phyloP scores from a whole-genome alignment of 1,140 invertebrate genomes.

The Cotesia vestalis region DNA sequence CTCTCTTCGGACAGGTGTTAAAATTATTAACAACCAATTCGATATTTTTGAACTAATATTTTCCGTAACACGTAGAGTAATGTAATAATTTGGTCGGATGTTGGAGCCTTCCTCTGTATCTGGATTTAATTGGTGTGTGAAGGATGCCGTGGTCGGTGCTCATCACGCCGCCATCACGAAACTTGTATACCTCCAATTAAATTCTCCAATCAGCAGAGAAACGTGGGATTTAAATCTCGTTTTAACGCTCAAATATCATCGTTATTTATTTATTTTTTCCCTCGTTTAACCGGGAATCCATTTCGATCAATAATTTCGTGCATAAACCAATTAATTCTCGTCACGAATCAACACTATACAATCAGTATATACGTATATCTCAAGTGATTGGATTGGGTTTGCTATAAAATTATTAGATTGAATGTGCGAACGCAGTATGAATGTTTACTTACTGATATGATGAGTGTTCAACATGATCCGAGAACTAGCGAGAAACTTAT shows the following conservation, averaged over 20 bases:
- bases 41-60: too few species aligned
- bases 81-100: too few species aligned
- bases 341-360: background rate
- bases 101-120: too few species aligned
- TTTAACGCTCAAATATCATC: slow-evolving; percentile 16
- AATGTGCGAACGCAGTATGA: too few species aligned
- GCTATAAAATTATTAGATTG: too few species aligned
- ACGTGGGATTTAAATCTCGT: slow-evolving; percentile 4
- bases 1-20: too few species aligned
- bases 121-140: background rate
- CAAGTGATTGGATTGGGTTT: background rate
- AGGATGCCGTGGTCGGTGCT: background rate
- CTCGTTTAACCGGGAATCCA: background rate
- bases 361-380: background rate
- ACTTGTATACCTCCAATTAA: slow-evolving; percentile 1
- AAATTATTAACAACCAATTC: too few species aligned
- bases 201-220: slow-evolving; percentile 6
- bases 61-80: too few species aligned
- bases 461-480: too few species aligned
- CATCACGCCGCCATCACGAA: background rate
- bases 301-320: slow-evolving; percentile 6
- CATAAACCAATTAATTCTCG: background rate
- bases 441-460: too few species aligned
- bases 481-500: too few species aligned
- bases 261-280: background rate